These are phyloP conservation scores for Conops quadrifasciatus DNA, from an alignment of 2,888 invertebrate genomes.

Conservation along the genomic window DNA sequence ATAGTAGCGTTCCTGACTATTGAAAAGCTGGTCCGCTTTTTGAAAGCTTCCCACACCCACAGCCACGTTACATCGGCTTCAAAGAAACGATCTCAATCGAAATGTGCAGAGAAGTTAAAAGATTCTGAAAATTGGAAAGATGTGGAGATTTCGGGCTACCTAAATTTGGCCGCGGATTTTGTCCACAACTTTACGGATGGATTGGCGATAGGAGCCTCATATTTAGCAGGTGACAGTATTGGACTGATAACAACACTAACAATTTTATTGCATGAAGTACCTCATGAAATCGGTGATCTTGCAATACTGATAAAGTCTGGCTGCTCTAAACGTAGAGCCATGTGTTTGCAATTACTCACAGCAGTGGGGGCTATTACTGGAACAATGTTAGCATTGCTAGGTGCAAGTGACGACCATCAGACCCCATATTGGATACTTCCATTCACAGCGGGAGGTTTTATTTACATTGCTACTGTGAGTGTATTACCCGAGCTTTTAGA, in stretches of 20 bases:
- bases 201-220: constrained; percentile 97
- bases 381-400: constrained; percentile 86
- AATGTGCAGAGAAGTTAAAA: constrained; percentile 36
- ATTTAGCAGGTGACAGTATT: constrained; percentile 86
- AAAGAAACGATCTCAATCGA: constrained; percentile 38
- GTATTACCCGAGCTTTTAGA: constrained; percentile 97
- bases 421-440: constrained; percentile 91
- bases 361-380: constrained; percentile 95
- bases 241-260: constrained; percentile 93
- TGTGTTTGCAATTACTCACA: constrained; percentile 91
- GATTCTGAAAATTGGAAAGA: constrained; percentile 48
- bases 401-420: constrained; percentile 70
- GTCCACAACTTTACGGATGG: constrained; percentile 99
- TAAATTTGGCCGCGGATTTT: constrained; percentile 98
- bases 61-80: constrained; percentile 51
- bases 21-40: constrained; percentile 88
- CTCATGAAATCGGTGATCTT: constrained; percentile 99
- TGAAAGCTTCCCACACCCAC: constrained; percentile 72
- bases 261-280: constrained; percentile 97
- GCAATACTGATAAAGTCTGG: constrained; percentile 98
- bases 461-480: constrained; percentile 99
- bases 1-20: constrained; percentile 91
- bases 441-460: constrained; percentile 99
- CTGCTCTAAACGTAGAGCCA: constrained; percentile 91
- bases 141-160: constrained; percentile 85